These are phyloP conservation scores for Cremastinae sp. DNA, from an alignment of 2,888 invertebrate species.

Conservation along the genomic window DNA sequence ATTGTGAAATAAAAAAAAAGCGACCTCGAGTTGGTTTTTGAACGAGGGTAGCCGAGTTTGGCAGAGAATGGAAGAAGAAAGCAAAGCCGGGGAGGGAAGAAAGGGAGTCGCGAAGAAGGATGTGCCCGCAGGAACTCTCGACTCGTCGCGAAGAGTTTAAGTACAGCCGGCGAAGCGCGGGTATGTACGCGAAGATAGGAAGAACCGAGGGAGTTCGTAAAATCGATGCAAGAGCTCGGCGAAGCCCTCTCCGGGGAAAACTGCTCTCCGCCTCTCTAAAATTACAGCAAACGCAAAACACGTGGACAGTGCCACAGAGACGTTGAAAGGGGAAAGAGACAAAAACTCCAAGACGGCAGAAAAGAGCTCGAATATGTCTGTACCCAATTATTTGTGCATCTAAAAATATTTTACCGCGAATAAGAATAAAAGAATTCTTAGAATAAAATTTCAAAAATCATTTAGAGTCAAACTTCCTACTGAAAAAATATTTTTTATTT, in stretches of 20 bases:
- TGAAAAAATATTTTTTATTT: no score
- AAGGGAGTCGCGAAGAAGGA: constrained; percentile 32
- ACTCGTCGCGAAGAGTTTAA: constrained; percentile 37
- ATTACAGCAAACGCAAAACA: constrained; percentile 31
- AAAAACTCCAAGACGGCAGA: constrained; percentile 20
- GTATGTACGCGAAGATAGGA: constrained; percentile 8
- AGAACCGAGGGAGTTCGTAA: constrained; percentile 52
- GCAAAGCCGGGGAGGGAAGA: constrained; percentile 11
- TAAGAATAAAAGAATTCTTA: no score
- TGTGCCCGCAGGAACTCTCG: constrained; percentile 47
- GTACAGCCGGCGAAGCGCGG: neutral
- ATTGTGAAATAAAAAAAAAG: no score
- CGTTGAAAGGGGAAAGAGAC: constrained; percentile 22
- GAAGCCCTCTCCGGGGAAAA: constrained; percentile 35
- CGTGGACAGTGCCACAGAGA: no score
- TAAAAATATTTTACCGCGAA: no score
- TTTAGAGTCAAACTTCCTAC: no score
- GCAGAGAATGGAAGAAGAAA: constrained; percentile 5
- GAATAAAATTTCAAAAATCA: no score
- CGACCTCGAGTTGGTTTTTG: no score
- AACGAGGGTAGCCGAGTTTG: neutral
- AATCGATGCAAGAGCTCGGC: constrained; percentile 58
- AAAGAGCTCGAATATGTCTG: constrained; percentile 19
- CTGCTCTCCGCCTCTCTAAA: constrained; percentile 28
- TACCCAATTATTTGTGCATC: constrained; percentile 4